These are phyloP conservation scores for Onychorhynchus coronatus DNA, from an alignment of 2,113 vertebrate species.

Conservation along the genomic window DNA sequence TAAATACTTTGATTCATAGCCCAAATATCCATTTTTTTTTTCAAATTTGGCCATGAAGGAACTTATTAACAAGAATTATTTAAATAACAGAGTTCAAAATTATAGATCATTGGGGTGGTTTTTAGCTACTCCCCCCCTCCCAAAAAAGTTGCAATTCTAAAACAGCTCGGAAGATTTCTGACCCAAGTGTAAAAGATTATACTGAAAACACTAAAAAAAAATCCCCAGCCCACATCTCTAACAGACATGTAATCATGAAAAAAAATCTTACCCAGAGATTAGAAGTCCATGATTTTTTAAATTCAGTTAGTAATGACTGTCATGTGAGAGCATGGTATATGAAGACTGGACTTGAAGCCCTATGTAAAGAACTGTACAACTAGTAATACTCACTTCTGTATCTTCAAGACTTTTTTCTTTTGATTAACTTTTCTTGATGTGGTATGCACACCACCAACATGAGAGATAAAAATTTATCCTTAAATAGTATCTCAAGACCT, in stretches of 20 bases:
- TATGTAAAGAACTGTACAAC: background rate
- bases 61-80: background rate
- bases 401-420: background rate
- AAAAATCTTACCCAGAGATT: background rate
- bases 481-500: background rate
- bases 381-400: background rate
- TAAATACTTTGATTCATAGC: background rate
- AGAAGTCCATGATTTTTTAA: background rate
- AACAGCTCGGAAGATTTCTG: background rate
- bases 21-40: slow-evolving; percentile 29
- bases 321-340: background rate
- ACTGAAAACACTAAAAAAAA: background rate
- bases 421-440: background rate
- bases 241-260: background rate
- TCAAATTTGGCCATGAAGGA: background rate
- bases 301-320: background rate
- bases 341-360: background rate
- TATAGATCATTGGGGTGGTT: rapidly evolving
- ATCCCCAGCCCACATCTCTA: background rate
- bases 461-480: background rate
- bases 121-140: background rate
- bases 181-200: background rate
- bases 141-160: background rate
- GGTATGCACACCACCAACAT: background rate
- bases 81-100: background rate